Evolutionary conservation across 2,888 invertebrate species (phyloP), one percentile per base, ranked within the genome.

Genomic region (Orthosia gothica): DNA sequence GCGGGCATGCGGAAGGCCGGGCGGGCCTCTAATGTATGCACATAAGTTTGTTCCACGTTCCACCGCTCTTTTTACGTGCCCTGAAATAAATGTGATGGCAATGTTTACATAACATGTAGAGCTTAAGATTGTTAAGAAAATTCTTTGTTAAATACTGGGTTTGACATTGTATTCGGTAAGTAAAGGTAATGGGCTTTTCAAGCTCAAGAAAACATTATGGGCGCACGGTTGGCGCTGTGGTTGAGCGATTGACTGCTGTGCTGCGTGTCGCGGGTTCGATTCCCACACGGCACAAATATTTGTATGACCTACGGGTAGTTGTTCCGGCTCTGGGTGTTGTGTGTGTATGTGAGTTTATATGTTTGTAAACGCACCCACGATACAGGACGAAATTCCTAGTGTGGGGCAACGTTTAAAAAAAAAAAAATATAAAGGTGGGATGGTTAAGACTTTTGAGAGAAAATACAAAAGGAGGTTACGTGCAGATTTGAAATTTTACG

Each of bases 1-100:
- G 84, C 82, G 74, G 49, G 81, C 59, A 64, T 55, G 81, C 73
- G 83, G 50, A 69, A 78, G 71, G 69, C 20, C 59, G 18, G 2
- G 57, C 59, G 18, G 2, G 57, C 59, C 40, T 40, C 83, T 82
- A 75, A 83, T 82, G 18, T 83, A 82, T 82, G 81, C 84, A 69
- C 76, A 70, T 73, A 68, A 72, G 61, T 71, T 70, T 72, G 47
- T 47, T 65, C 32, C 13, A 16, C 57, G 47, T 47, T 65, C 32
- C 13, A 16, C 57, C 50, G 45, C 13, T 32, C 49, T 76, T 79
- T 79, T 83, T 62, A 75, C 70, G 52, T 83, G 74, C 74, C 49
- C 67, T 70, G 80, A 71, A 83, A 83, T 79, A 79, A 71, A 74
- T 71, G 32, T 20, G 9, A 32, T 52, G 52, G 11, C 20, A 2